Evolutionary conservation across 2,113 vertebrate species (phyloP).

Genomic region (Petrocephalus zakoni): DNA sequence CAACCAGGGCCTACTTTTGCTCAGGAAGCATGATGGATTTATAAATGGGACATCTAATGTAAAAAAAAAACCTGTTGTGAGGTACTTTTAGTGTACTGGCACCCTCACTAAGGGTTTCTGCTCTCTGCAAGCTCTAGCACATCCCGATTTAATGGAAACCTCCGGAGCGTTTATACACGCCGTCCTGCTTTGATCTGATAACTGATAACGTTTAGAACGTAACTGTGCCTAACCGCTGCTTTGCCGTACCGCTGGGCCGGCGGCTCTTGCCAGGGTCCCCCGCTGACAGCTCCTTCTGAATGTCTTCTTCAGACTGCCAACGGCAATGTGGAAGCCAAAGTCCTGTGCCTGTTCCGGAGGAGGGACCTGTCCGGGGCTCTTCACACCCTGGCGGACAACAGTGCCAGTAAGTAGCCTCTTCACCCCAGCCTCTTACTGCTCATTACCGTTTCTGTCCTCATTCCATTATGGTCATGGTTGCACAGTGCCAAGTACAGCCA

Average conservation of each 20-base stretch:
- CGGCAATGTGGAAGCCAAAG: constrained; percentile 66
- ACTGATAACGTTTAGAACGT: background rate
- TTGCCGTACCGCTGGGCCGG: background rate
- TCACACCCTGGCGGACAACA: constrained; percentile 63
- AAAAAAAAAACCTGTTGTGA: background rate
- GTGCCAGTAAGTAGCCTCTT: constrained; percentile 53
- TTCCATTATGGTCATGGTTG: background rate
- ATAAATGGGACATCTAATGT: background rate
- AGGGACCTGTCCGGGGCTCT: constrained; percentile 64
- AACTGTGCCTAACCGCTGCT: background rate
- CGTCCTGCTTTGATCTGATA: background rate
- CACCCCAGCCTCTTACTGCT: background rate
- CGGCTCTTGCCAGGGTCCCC: no score
- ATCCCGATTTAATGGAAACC: background rate
- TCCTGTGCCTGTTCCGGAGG: constrained; percentile 61
- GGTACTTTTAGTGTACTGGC: background rate
- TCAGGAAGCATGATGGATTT: background rate
- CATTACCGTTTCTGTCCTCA: background rate
- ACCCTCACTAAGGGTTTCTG: background rate
- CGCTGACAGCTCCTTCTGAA: background rate
- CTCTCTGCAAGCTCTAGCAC: background rate
- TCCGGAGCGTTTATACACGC: background rate
- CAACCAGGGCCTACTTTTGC: background rate
- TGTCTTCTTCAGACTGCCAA: constrained; percentile 56
- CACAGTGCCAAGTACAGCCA: background rate